Evolutionary conservation across 37 sponge, comb jelly and placozoan genomes (phyloP), one percentile per base, ranked within the genome.

Genomic region (Ianthella basta): DNA sequence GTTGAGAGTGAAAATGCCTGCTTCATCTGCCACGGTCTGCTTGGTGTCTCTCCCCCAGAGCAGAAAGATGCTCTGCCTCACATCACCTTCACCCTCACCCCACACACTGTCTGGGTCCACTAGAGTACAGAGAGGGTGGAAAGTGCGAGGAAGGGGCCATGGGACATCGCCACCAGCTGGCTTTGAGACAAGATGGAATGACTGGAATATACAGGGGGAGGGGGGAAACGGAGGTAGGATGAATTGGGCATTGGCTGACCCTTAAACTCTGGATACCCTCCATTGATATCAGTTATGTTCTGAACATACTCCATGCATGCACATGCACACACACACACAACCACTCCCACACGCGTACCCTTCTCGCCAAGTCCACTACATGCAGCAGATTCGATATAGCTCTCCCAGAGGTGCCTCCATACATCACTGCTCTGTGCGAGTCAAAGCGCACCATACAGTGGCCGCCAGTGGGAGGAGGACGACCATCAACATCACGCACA

Each of bases 1-100:
- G 70, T 69, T 30, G 70, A 69, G 27, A 30, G 70, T 69, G 34
- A 69, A 69, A 18, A 69, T 30, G 1, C 70, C 70, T 18, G 70
- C 70, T 69, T 69, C 35, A 29, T 69, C 70, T 30, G 70, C 70
- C 29, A 69, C 70, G 1, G 70, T 32, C 34, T 16, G 8, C 6
- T 69, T 69, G 34, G 70, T 69, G 70, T 69, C 70, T 50, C 40
- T 75, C 25, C 78, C 78, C 78, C 78, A 75, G 18, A 75, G 54
- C 0, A 75, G 37, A 19, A 75, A 36, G 21, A 75, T 50, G 25
- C 24, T 50, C 54, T 75, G 78, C 6, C 40, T 75, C 25, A 41
- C 53, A n/a, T 41, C n/a, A 16, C 4, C 78, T 5, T 30, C n/a
- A 21, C 44, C 54, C n/a, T 75, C 54, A 19, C 53, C 78, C 50